Percentiles rank a stretch among this genome's conserved stretches.
These are phyloP conservation scores for Clitarchus hookeri DNA, from an alignment of 2,888 invertebrate genomes.

Conservation along the genomic window DNA sequence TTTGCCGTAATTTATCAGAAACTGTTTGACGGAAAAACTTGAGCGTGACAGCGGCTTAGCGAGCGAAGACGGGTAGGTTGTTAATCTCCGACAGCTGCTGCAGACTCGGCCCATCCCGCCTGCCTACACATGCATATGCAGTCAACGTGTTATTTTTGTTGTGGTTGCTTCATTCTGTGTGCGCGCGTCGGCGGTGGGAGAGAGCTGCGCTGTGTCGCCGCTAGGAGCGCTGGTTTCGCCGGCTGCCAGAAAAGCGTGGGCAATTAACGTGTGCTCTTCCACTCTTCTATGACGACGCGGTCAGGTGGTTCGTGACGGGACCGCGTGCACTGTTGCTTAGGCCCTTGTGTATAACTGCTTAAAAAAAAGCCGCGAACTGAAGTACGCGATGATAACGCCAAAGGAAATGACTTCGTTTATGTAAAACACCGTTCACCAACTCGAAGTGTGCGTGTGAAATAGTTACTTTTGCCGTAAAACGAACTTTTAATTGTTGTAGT, in stretches of 20 bases:
- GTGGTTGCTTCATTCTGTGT: background rate
- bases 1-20: too few relatives aligned
- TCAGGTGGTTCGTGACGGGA: background rate
- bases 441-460: too few relatives aligned
- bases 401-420: too few relatives aligned
- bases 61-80: background rate
- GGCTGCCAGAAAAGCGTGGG: background rate
- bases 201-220: background rate
- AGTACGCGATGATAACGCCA: too few relatives aligned
- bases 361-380: too few relatives aligned
- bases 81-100: background rate
- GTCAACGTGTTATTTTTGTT: slow-evolving; percentile 2
- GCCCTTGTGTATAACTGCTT: too few relatives aligned
- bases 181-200: background rate
- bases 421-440: too few relatives aligned
- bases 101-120: background rate
- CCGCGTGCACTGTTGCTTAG: background rate
- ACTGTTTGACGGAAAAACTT: too few relatives aligned
- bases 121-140: background rate
- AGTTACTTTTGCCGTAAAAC: too few relatives aligned
- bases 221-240: background rate
- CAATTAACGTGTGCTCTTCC: background rate
- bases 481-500: too few relatives aligned
- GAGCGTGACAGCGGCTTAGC: too few relatives aligned
- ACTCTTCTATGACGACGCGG: background rate